Evolutionary conservation across 2,888 invertebrate genomes (phyloP).

Genomic region (Agonopterix subpropinquella): DNA sequence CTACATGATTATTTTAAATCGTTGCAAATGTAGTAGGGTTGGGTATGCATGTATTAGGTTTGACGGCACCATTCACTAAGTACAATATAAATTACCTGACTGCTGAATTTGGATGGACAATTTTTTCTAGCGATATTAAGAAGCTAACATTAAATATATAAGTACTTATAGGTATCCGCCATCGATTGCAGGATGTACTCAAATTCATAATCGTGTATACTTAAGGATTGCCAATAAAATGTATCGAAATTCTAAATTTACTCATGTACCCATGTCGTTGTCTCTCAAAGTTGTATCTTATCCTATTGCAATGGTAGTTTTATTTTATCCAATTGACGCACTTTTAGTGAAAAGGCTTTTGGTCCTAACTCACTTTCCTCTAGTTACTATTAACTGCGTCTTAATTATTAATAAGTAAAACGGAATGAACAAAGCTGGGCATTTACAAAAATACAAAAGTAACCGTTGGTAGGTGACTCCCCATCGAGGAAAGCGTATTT

Average conservation of each 20-base stretch:
- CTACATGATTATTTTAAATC: too few species aligned
- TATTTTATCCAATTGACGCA: slow-evolving; percentile 56
- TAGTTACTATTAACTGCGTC: slow-evolving; percentile 37
- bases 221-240: slow-evolving; percentile 41
- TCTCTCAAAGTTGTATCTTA: slow-evolving; percentile 56
- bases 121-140: slow-evolving; percentile 5
- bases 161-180: slow-evolving; percentile 2
- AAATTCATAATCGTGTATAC: slow-evolving; percentile 29
- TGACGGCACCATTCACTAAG: neutral
- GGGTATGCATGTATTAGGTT: neutral
- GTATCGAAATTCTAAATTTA: slow-evolving; percentile 44
- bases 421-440: slow-evolving; percentile 46
- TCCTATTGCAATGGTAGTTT: slow-evolving; percentile 50
- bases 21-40: too few species aligned
- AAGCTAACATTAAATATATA: slow-evolving; percentile 5
- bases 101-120: slow-evolving; percentile 4
- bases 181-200: slow-evolving; percentile 11
- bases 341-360: slow-evolving; percentile 44
- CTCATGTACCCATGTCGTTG: slow-evolving; percentile 54
- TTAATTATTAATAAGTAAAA: slow-evolving; percentile 32
- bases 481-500: slow-evolving; percentile 54
- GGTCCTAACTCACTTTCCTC: slow-evolving; percentile 55
- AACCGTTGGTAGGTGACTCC: slow-evolving; percentile 51
- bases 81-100: neutral
- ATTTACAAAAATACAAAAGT: slow-evolving; percentile 48